Percentiles rank a stretch among this genome's conserved stretches.
These are phyloP conservation scores for Helogale parvula DNA, from an alignment of 2,113 vertebrate species.

Conservation along the genomic window DNA sequence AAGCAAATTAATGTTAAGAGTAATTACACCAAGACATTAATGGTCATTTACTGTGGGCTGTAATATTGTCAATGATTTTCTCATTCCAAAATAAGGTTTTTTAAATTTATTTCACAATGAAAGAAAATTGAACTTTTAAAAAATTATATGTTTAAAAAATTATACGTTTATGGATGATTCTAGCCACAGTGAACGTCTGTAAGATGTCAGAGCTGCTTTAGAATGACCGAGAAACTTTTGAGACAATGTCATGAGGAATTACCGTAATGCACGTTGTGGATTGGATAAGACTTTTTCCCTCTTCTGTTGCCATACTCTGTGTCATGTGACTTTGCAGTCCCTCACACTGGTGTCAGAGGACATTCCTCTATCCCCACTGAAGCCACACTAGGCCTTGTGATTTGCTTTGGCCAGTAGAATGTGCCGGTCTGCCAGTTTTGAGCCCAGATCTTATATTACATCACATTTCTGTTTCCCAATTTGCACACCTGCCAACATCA, in stretches of 20 bases:
- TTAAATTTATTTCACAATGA: not conserved
- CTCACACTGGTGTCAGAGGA: not conserved
- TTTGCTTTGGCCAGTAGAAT: not conserved
- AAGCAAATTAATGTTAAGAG: constrained; percentile 21
- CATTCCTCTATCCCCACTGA: not conserved
- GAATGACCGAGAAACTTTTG: not conserved
- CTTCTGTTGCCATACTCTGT: not conserved
- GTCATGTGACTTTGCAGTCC: not conserved
- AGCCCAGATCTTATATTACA: not conserved
- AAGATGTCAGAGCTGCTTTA: not conserved
- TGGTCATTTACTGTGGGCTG: not conserved
- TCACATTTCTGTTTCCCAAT: not conserved
- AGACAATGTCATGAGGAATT: not conserved
- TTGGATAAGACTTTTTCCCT: not conserved
- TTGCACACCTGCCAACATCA: not conserved
- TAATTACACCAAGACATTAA: not conserved
- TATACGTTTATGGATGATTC: not conserved
- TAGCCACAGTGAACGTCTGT: not conserved
- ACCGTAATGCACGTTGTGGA: too few relatives aligned
- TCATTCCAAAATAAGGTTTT: not conserved
- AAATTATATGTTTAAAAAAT: not conserved
- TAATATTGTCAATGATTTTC: not conserved
- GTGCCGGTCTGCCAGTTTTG: not conserved
- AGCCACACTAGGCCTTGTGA: not conserved
- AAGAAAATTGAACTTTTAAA: not conserved